A percentile compares a stretch with the other conserved stretches of the same genome.
These are phyloP conservation scores for Sebastiscus albofasciatus DNA, from an alignment of 2,797 vertebrate species.

Conservation along the genomic window DNA sequence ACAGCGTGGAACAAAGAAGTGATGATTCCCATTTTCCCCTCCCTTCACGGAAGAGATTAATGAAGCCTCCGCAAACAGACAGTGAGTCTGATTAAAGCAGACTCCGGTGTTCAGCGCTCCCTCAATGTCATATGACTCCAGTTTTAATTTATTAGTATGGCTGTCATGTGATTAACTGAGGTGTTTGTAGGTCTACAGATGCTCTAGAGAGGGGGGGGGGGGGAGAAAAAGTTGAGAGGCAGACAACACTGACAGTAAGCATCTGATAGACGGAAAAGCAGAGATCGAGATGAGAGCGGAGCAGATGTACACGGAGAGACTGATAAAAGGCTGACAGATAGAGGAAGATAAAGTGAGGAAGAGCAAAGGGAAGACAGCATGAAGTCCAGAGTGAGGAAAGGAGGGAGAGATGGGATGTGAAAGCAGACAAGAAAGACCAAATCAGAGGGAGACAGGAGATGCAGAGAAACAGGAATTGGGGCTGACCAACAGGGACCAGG, in stretches of 20 bases:
- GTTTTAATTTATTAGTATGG: conserved; percentile 21
- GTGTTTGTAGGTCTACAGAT: conserved; percentile 6
- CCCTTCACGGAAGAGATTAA: conserved; percentile 50
- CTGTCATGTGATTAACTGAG: conserved; percentile 45
- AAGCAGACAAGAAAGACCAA: conserved; percentile 34
- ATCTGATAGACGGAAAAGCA: conserved; percentile 14
- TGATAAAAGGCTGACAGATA: conserved; percentile 49
- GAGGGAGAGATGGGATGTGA: conserved; percentile 34
- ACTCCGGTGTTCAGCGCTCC: conserved; percentile 9
- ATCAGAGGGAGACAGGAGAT: conserved; percentile 29
- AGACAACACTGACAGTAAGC: conserved; percentile 5
- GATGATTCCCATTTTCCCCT: conserved; percentile 51
- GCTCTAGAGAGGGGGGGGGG: neutral
- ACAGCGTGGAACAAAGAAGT: conserved; percentile 59
- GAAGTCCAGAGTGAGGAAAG: conserved; percentile 8
- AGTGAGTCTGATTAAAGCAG: conserved; percentile 46
- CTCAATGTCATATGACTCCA: conserved; percentile 30
- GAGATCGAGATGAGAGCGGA: conserved; percentile 34
- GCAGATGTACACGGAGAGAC: conserved; percentile 18
- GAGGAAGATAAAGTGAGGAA: conserved; percentile 38
- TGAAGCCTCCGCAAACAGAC: conserved; percentile 47
- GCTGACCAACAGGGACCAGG: conserved; percentile 37
- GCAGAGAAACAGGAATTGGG: conserved; percentile 41
- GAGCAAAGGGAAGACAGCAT: conserved; percentile 17
- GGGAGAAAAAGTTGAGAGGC: neutral